Evolutionary conservation across 1,140 invertebrate species (phyloP).

Genomic region (Cryptotermes secundus): DNA sequence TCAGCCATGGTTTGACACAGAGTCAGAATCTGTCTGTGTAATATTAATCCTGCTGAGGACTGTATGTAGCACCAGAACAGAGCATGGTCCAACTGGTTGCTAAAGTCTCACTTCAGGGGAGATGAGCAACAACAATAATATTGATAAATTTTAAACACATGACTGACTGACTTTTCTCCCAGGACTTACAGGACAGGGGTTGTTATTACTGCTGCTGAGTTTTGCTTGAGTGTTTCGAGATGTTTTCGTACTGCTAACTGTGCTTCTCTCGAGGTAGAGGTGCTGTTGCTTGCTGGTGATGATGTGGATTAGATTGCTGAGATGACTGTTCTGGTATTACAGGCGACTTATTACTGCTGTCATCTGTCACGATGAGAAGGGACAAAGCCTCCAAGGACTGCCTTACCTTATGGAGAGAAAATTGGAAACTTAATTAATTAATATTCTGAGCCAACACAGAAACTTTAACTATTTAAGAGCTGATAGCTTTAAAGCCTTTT

Average conservation of each 20-base stretch:
- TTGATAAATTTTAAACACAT: too few relatives aligned
- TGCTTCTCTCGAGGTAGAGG: constrained; percentile 26
- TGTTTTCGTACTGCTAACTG: constrained; percentile 26
- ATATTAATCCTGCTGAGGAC: not conserved
- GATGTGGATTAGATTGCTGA: not conserved
- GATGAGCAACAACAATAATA: not conserved
- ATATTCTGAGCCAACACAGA: not conserved
- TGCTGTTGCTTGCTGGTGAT: constrained; percentile 16
- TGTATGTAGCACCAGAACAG: not conserved
- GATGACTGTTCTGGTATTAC: not conserved
- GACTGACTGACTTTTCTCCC: too few relatives aligned
- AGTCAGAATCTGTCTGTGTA: not conserved
- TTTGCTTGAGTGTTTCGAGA: not conserved
- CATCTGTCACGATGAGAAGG: constrained; percentile 50
- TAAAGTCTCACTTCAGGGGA: not conserved
- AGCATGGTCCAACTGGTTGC: not conserved
- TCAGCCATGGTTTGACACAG: not conserved
- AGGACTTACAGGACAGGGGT: not conserved
- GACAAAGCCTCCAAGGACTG: constrained; percentile 62
- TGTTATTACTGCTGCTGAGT: not conserved
- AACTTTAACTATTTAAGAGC: not conserved
- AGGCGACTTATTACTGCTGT: constrained; percentile 27
- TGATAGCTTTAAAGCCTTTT: not conserved
- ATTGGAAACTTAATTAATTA: constrained; percentile 31
- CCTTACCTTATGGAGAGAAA: constrained; percentile 53